Conservation (phyloP, 1,140 invertebrate species). For the Drosophila bocqueti region DNA sequence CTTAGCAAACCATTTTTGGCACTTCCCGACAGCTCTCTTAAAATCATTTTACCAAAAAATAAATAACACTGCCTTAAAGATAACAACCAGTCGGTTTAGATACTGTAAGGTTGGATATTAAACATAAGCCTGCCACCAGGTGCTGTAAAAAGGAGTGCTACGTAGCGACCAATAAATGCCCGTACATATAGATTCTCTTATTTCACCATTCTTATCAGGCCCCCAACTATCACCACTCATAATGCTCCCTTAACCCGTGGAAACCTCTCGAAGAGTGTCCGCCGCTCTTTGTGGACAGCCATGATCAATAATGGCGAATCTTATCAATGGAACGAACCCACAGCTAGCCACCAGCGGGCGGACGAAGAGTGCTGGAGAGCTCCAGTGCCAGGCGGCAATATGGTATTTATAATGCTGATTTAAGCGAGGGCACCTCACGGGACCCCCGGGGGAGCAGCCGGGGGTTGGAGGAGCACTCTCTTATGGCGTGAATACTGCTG, state of each 20-base stretch:
- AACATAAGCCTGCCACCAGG: neutral
- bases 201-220: slow-evolving; percentile 36
- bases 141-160: neutral
- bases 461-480: slow-evolving; percentile 34
- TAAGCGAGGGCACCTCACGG: neutral
- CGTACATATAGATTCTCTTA: slow-evolving; percentile 43
- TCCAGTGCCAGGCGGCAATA: neutral
- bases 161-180: neutral
- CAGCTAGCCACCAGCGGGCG: neutral
- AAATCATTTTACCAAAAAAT: neutral
- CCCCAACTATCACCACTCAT: neutral
- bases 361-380: slow-evolving; percentile 13
- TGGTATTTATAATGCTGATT: slow-evolving; percentile 49
- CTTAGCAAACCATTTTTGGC: neutral
- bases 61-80: slow-evolving; percentile 1
- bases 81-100: neutral
- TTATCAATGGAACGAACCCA: slow-evolving; percentile 27
- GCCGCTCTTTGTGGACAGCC: slow-evolving; percentile 12
- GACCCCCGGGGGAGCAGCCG: neutral
- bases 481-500: slow-evolving; percentile 38
- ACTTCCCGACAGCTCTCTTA: slow-evolving; percentile 6
- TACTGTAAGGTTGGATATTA: slow-evolving; percentile 7
- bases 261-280: slow-evolving; percentile 45
- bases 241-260: slow-evolving; percentile 36
- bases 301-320: slow-evolving; percentile 34